These are phyloP conservation scores for Drosophila athabasca DNA, from an alignment of 1,140 invertebrate species.

Conservation along the genomic window DNA sequence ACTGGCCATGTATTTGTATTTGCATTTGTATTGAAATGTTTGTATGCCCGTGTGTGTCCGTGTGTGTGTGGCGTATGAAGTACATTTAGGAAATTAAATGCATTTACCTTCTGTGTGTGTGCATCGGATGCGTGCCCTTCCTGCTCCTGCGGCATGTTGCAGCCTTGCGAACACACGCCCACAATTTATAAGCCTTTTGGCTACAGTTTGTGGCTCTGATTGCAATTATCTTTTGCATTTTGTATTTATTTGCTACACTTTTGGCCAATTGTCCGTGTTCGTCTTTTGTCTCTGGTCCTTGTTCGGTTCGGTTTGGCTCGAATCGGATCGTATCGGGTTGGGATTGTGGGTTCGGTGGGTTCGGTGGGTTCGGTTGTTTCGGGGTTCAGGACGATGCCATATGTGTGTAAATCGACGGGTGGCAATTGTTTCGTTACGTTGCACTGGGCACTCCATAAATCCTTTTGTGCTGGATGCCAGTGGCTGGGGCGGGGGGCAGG, in stretches of 20 bases:
- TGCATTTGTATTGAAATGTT: conserved; percentile 24
- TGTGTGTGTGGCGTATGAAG: conserved; percentile 41
- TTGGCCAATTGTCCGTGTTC: conserved; percentile 69
- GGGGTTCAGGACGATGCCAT: conserved; percentile 3
- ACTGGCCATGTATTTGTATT: conserved; percentile 25
- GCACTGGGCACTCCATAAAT: conserved; percentile 21
- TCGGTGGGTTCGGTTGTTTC: conserved; percentile 1
- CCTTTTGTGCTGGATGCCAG: conserved; percentile 27
- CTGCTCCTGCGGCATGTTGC: conserved; percentile 2
- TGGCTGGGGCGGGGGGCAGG: background rate
- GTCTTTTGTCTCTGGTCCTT: conserved; percentile 35
- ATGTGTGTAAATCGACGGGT: conserved; percentile 12
- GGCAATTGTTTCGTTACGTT: background rate
- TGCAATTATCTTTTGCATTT: conserved; percentile 81
- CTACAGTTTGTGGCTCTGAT: conserved; percentile 79
- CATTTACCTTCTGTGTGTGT: conserved; percentile 60
- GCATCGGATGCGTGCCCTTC: conserved; percentile 7
- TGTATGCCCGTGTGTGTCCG: conserved; percentile 20
- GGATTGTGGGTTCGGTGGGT: too few relatives aligned
- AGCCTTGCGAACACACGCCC: conserved; percentile 29
- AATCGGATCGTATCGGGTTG: too few relatives aligned
- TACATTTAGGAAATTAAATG: conserved; percentile 67
- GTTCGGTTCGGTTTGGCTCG: background rate
- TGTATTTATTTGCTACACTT: conserved; percentile 82
- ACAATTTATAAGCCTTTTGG: conserved; percentile 80